A percentile compares a stretch with the other conserved stretches of the same genome.
Evolutionary conservation across 2,888 invertebrate genomes (phyloP).

Genomic region (Volucella inflata): DNA sequence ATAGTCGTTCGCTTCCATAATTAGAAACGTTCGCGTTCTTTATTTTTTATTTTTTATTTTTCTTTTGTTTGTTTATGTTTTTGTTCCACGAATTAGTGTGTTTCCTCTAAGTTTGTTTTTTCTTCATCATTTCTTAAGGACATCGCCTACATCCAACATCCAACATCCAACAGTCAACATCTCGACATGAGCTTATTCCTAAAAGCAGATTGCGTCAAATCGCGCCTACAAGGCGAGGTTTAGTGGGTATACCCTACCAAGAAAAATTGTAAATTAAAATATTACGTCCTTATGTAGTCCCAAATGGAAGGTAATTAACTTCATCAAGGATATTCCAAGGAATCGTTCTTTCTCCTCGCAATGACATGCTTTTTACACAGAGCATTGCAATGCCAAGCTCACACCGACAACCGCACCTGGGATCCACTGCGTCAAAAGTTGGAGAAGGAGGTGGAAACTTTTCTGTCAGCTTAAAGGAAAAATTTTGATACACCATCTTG

Average conservation of each 20-base stretch:
- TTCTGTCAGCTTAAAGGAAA: no score
- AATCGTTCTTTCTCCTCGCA: constrained; percentile 22
- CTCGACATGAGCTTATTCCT: constrained; percentile 43
- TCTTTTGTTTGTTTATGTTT: constrained; percentile 10
- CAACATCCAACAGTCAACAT: neutral
- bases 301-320: constrained; percentile 73
- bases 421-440: no score
- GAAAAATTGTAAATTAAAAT: constrained; percentile 69
- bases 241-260: neutral
- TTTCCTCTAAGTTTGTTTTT: neutral
- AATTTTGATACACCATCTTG: constrained; percentile 41
- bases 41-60: neutral
- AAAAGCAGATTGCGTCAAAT: constrained; percentile 71
- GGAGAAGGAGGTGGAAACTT: no score
- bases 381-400: constrained; percentile 22
- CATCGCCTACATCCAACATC: constrained; percentile 4
- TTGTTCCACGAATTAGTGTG: neutral
- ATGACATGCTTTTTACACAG: neutral
- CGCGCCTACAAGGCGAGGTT: constrained; percentile 10
- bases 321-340: constrained; percentile 65
- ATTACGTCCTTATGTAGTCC: constrained; percentile 68
- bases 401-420: neutral
- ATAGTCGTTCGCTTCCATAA: constrained; percentile 67
- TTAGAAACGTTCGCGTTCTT: constrained; percentile 48
- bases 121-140: constrained; percentile 3